Evolutionary conservation across 2,797 vertebrate genomes (phyloP).

Genomic region (Rhinatrema bivittatum): DNA sequence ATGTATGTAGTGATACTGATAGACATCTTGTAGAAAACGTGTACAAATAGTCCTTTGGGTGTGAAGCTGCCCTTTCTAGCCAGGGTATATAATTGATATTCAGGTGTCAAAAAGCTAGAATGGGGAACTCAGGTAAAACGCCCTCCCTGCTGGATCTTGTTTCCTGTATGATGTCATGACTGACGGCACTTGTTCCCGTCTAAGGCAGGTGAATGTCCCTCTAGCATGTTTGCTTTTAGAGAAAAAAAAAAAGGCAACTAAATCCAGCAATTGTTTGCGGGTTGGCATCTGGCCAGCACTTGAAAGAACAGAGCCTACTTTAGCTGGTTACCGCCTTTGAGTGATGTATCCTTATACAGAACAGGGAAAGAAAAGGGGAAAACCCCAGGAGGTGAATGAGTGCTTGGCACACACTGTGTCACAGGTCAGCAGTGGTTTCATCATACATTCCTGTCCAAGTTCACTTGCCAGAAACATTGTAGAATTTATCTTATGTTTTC

Average conservation of each 20-base stretch:
- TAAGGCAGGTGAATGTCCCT: conserved; percentile 36
- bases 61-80: too few relatives aligned
- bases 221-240: conserved; percentile 49
- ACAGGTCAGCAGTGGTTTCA: conserved; percentile 26
- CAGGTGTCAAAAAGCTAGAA: conserved; percentile 25
- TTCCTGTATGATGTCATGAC: conserved; percentile 43
- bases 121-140: conserved; percentile 29
- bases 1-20: not conserved
- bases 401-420: conserved; percentile 38
- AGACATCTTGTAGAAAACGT: not conserved
- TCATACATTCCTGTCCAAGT: too few relatives aligned
- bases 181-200: conserved; percentile 39
- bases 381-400: conserved; percentile 52
- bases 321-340: conserved; percentile 42
- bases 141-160: conserved; percentile 29
- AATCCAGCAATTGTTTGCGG: conserved; percentile 53
- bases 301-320: conserved; percentile 44
- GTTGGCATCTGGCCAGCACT: conserved; percentile 49
- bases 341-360: conserved; percentile 33
- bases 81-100: conserved; percentile 29
- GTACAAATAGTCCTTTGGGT: conserved; percentile 2
- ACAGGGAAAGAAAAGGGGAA: conserved; percentile 56
- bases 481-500: too few relatives aligned
- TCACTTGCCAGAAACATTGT: too few relatives aligned
- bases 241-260: too few relatives aligned